These are phyloP conservation scores for Pseudomyrmex flavicornis DNA, from an alignment of 1,140 invertebrate species.

Conservation along the genomic window DNA sequence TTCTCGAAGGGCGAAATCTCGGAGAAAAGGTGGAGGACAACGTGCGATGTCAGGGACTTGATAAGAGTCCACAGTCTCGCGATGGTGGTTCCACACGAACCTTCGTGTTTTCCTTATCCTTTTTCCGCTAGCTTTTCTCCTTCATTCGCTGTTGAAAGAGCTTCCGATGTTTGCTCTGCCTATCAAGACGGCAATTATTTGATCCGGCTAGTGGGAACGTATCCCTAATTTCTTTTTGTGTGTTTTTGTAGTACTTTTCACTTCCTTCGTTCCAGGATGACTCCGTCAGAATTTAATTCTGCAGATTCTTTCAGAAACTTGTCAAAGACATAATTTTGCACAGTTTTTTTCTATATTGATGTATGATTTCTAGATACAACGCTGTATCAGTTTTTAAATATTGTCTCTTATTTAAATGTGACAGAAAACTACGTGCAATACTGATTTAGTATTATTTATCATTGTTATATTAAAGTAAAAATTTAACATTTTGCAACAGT, in stretches of 20 bases:
- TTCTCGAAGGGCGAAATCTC: conserved; percentile 46
- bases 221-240: conserved; percentile 10
- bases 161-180: conserved; percentile 65
- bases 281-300: conserved; percentile 28
- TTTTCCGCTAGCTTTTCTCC: neutral
- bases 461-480: neutral
- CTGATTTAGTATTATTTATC: too few relatives aligned
- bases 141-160: neutral
- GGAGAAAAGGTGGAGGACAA: conserved; percentile 47
- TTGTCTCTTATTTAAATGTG: too few relatives aligned
- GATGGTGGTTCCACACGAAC: conserved; percentile 37
- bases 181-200: conserved; percentile 77
- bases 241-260: neutral
- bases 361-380: too few relatives aligned
- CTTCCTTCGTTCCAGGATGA: conserved; percentile 12
- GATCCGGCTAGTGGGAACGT: conserved; percentile 65
- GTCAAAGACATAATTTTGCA: neutral
- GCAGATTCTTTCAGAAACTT: neutral
- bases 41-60: conserved; percentile 10
- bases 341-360: too few relatives aligned
- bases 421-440: too few relatives aligned
- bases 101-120: neutral
- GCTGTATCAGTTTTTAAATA: too few relatives aligned
- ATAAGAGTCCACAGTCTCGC: conserved; percentile 57
- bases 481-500: neutral